A percentile compares a stretch with the other conserved stretches of the same genome.
Evolutionary conservation across 92 coral and sea anemone species (phyloP).

Genomic region (Desmophyllum pertusum): DNA sequence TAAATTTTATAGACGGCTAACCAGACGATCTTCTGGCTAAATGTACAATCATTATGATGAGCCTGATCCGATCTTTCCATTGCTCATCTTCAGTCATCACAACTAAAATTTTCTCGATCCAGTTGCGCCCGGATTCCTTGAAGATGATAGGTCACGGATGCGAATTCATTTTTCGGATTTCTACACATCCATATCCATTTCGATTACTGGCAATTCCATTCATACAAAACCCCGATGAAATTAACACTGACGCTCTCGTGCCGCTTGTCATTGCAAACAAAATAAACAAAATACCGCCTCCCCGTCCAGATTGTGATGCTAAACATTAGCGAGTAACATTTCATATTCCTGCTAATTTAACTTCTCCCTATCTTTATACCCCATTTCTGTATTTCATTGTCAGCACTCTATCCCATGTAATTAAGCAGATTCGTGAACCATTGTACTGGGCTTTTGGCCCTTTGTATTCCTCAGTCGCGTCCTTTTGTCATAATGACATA

Average conservation of each 20-base stretch:
- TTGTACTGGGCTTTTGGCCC: not conserved
- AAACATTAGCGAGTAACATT: no score
- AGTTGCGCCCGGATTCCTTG: slow-evolving; percentile 9
- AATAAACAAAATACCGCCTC: not conserved
- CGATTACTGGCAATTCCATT: not conserved
- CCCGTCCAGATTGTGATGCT: not conserved
- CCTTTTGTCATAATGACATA: slow-evolving; percentile 8
- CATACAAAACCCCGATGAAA: no score
- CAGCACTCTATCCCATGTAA: not conserved
- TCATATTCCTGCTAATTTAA: not conserved
- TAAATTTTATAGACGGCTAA: no score
- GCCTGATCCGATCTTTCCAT: not conserved
- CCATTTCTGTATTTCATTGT: not conserved
- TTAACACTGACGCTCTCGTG: not conserved
- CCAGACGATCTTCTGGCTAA: no score
- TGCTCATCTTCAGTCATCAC: slow-evolving; percentile 13
- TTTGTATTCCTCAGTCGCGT: not conserved
- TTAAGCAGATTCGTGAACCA: not conserved
- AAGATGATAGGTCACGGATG: slow-evolving; percentile 3
- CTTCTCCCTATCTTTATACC: not conserved
- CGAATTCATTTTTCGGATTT: not conserved
- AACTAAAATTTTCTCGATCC: not conserved
- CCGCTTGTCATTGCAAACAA: not conserved
- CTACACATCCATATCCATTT: not conserved
- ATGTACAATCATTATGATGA: no score